These are phyloP conservation scores for Pseudopodoces humilis DNA, from an alignment of 2,113 vertebrate species.

Conservation along the genomic window DNA sequence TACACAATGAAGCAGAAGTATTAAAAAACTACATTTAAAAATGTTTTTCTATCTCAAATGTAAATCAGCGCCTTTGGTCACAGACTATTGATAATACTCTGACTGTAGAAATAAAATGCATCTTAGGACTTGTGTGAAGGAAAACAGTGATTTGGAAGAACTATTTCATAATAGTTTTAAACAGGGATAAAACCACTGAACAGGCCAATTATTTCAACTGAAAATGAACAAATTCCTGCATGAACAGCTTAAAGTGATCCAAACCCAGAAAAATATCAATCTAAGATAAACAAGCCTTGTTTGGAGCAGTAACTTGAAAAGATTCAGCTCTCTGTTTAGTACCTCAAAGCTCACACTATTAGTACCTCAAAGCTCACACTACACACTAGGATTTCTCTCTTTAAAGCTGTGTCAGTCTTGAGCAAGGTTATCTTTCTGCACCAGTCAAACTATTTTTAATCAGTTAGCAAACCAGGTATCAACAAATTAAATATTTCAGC, in stretches of 20 bases:
- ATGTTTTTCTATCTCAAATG: not conserved
- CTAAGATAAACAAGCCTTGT: not conserved
- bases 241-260: not conserved
- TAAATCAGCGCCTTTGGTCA: not conserved
- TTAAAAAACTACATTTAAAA: not conserved
- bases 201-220: not conserved
- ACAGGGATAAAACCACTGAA: not conserved
- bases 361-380: not conserved
- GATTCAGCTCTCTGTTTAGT: not conserved
- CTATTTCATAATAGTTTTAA: not conserved
- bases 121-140: not conserved
- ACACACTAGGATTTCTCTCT: not conserved
- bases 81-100: not conserved
- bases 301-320: not conserved
- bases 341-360: not conserved
- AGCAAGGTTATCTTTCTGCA: not conserved
- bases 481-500: not conserved
- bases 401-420: not conserved
- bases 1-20: not conserved
- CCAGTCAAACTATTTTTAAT: not conserved
- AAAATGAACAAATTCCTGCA: not conserved
- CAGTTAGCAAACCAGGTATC: not conserved
- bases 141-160: not conserved
- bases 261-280: not conserved
- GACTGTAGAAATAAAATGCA: not conserved